These are phyloP conservation scores for Phasianus colchicus DNA, from an alignment of 2,113 vertebrate species.

Conservation along the genomic window DNA sequence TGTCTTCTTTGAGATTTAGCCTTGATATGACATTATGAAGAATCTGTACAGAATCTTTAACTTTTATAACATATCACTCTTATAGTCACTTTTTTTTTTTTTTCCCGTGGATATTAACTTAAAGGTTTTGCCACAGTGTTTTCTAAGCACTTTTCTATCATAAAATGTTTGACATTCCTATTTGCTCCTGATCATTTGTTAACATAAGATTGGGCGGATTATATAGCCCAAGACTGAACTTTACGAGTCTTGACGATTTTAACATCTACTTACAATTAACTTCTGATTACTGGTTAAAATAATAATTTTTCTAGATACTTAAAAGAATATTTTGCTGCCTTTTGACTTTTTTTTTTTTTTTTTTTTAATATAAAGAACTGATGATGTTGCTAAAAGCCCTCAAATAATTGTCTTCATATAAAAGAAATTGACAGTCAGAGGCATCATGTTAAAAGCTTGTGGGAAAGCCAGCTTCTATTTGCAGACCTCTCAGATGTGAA, in stretches of 20 bases:
- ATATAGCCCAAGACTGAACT: not conserved
- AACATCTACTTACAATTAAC: not conserved
- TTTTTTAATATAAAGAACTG: not conserved
- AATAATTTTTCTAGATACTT: not conserved
- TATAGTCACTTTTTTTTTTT: not conserved
- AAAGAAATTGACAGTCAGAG: not conserved
- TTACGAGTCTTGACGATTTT: not conserved
- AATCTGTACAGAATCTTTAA: not conserved
- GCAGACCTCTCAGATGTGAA: not conserved
- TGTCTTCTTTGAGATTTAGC: not conserved
- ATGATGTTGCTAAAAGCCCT: not conserved
- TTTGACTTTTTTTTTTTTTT: not conserved
- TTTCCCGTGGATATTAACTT: not conserved
- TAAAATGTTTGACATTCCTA: conserved; percentile 7
- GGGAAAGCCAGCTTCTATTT: not conserved
- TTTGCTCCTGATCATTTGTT: not conserved
- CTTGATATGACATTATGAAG: not conserved
- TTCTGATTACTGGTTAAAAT: conserved; percentile 15
- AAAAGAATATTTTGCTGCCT: not conserved
- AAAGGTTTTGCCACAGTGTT: not conserved
- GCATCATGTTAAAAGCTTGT: not conserved
- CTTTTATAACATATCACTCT: not conserved
- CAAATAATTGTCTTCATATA: not conserved
- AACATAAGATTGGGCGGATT: conserved; percentile 13
- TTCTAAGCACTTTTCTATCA: conserved; percentile 8